phyloP scores from a whole-genome alignment of 2,888 invertebrate species.

The Eupithecia centaureata region DNA sequence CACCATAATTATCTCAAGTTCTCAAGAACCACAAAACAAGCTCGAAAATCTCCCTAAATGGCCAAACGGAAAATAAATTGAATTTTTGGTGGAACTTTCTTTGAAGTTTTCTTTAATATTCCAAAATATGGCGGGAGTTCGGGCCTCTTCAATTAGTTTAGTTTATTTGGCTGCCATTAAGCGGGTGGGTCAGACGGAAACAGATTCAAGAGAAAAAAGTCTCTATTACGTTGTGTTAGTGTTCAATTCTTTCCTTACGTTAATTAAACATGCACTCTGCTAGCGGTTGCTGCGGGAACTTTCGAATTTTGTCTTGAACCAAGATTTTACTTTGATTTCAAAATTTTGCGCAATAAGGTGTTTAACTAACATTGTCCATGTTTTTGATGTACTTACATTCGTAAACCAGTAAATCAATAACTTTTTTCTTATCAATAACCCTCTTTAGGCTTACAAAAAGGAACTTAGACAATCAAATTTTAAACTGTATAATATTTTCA shows the following conservation, averaged over 20 bases:
- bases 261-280: background rate
- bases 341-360: no score
- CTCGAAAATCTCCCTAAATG: conserved; percentile 32
- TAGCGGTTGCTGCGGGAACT: no score
- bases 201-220: background rate
- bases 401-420: no score
- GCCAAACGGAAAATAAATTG: conserved; percentile 36
- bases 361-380: no score
- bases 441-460: no score
- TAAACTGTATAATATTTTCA: no score
- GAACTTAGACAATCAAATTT: no score
- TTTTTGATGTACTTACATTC: no score
- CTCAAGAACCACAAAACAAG: conserved; percentile 14
- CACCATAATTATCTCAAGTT: conserved; percentile 19
- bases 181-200: conserved; percentile 1
- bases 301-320: background rate
- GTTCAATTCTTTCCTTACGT: background rate
- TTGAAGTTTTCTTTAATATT: conserved; percentile 43
- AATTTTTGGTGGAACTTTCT: conserved; percentile 40
- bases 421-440: no score
- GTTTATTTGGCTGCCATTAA: conserved; percentile 54
- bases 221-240: background rate
- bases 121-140: conserved; percentile 40
- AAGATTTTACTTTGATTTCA: background rate
- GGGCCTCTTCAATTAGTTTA: conserved; percentile 58